Conservation (phyloP, 2,888 invertebrate genomes). For the Elaeidobius kamerunicus region DNA sequence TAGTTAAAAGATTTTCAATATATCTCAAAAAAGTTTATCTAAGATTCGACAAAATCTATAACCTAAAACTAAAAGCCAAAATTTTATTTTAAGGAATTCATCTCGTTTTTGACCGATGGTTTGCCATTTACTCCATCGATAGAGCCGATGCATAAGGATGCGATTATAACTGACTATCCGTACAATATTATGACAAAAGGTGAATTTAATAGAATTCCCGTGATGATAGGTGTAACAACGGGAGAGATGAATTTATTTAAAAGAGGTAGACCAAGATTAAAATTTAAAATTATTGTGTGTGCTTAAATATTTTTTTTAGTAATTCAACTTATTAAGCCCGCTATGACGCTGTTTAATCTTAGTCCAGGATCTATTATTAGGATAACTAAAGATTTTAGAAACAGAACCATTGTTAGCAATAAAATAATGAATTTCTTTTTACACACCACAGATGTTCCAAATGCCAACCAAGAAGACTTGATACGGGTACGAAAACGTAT, state of each 20-base stretch:
- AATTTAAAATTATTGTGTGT: slow-evolving; percentile 4
- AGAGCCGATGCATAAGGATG: slow-evolving; percentile 30
- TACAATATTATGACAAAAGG: slow-evolving; percentile 28
- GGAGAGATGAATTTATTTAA: slow-evolving; percentile 44
- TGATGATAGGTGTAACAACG: slow-evolving; percentile 55
- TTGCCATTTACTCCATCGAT: slow-evolving; percentile 32
- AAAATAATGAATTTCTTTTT: slow-evolving; percentile 30
- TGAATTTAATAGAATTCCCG: slow-evolving; percentile 43
- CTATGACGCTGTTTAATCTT: slow-evolving; percentile 50
- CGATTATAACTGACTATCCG: slow-evolving; percentile 31
- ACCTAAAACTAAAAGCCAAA: no score
- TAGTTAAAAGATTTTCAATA: no score
- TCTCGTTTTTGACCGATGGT: slow-evolving; percentile 33
- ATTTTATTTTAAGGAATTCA: no score
- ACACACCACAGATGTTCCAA: slow-evolving; percentile 14
- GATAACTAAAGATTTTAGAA: slow-evolving; percentile 2
- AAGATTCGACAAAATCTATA: no score
- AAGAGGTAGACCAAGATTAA: no score
- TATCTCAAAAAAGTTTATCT: no score
- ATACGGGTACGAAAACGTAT: slow-evolving; percentile 29
- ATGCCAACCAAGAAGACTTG: slow-evolving; percentile 24
- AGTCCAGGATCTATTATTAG: slow-evolving; percentile 49
- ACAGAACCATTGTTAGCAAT: slow-evolving; percentile 20
- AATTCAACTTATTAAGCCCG: slow-evolving; percentile 45
- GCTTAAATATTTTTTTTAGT: slow-evolving; percentile 31